Evolutionary conservation across 2,113 vertebrate species (phyloP).

Genomic region (Apodemus sylvaticus): DNA sequence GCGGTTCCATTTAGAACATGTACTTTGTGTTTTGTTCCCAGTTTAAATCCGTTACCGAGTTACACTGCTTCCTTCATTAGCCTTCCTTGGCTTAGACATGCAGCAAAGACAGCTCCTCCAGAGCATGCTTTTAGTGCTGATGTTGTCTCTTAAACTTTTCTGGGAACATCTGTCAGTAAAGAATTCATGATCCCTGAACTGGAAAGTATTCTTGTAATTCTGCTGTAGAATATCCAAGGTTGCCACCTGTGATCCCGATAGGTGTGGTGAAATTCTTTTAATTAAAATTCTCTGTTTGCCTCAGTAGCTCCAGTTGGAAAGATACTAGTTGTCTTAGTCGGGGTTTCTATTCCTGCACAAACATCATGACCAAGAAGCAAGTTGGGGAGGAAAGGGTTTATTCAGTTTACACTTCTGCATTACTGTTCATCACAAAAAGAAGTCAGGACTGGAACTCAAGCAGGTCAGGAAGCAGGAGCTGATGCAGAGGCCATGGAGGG

Average conservation of each 20-base stretch:
- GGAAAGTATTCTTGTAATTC: constrained; percentile 16
- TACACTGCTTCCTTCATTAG: not conserved
- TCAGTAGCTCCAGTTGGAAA: not conserved
- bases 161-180: not conserved
- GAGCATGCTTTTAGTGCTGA: not conserved
- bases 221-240: not conserved
- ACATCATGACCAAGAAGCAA: no score
- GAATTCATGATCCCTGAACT: not conserved
- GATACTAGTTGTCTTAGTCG: not conserved
- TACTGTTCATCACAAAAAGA: no score
- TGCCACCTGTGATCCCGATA: not conserved
- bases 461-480: no score
- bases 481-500: no score
- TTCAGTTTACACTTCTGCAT: no score
- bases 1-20: not conserved
- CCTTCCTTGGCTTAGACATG: not conserved
- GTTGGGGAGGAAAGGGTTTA: no score
- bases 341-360: no score
- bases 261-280: not conserved
- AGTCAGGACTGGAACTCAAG: no score
- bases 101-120: not conserved
- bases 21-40: not conserved
- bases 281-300: constrained; percentile 1
- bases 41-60: not conserved
- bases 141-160: not conserved